Conservation (phyloP, 2,113 vertebrate genomes). For the Upupa epops region DNA sequence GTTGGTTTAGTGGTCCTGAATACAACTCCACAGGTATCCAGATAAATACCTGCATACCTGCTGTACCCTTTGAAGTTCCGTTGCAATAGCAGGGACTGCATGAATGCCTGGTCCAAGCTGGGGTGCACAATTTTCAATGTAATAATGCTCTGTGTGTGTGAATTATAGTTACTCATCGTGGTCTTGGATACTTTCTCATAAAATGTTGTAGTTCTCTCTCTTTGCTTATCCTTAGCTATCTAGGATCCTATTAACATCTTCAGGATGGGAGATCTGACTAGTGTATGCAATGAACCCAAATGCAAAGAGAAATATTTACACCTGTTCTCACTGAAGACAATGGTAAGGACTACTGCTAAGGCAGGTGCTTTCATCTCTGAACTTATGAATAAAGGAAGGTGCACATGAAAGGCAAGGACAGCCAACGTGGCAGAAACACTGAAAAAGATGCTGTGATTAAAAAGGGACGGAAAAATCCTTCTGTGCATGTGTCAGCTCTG, state of each 20-base stretch:
- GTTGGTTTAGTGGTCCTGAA: background rate
- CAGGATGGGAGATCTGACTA: background rate
- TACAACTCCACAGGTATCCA: accelerated
- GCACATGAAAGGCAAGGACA: background rate
- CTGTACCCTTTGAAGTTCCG: background rate
- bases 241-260: background rate
- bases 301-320: background rate
- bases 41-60: background rate
- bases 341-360: background rate
- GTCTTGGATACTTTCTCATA: background rate
- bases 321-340: accelerated
- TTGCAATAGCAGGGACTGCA: background rate
- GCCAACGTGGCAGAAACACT: accelerated
- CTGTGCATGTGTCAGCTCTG: background rate
- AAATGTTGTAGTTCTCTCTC: background rate
- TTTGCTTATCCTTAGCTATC: background rate
- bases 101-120: background rate
- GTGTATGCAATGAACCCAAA: background rate
- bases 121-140: background rate
- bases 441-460: background rate
- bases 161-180: background rate
- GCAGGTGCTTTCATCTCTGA: background rate
- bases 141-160: background rate
- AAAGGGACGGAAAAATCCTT: background rate
- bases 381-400: background rate